Evolutionary conservation across 2,797 vertebrate species (phyloP).

Genomic region (Oophaga sylvatica): DNA sequence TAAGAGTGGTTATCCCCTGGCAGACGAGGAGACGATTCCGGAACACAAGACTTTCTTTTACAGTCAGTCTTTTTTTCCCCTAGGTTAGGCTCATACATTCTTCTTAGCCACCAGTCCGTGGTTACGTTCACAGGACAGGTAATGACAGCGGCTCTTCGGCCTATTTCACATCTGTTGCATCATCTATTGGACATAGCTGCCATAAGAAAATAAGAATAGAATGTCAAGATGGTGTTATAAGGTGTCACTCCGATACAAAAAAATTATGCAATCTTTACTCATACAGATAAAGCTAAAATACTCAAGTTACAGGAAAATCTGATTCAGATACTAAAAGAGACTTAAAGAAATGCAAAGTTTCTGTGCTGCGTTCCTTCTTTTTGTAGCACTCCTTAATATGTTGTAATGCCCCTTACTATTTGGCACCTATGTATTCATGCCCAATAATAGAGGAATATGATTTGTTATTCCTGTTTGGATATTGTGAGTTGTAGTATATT

Average conservation of each 20-base stretch:
- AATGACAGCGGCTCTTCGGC: background rate
- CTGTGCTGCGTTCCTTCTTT: background rate
- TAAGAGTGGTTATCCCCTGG: slow-evolving; percentile 53
- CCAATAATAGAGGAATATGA: background rate
- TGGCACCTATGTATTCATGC: background rate
- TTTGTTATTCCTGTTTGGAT: background rate
- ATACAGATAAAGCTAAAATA: background rate
- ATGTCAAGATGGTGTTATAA: background rate
- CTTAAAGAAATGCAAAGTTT: background rate
- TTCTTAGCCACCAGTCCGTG: background rate
- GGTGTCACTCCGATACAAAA: background rate
- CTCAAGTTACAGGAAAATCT: background rate
- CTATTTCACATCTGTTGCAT: background rate
- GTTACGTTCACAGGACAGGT: background rate
- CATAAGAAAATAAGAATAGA: background rate
- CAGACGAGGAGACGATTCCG: slow-evolving; percentile 32
- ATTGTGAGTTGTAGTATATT: no score
- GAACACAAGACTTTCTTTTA: slow-evolving; percentile 36
- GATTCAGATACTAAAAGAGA: background rate
- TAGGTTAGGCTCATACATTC: slow-evolving; percentile 18
- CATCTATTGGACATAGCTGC: background rate
- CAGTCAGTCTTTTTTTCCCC: slow-evolving; percentile 24
- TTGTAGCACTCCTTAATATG: background rate
- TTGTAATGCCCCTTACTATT: background rate
- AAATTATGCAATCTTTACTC: background rate